Evolutionary conservation across 2,888 invertebrate genomes (phyloP), one percentile per base, ranked within the genome.

Genomic region (Spialia ferax): DNA sequence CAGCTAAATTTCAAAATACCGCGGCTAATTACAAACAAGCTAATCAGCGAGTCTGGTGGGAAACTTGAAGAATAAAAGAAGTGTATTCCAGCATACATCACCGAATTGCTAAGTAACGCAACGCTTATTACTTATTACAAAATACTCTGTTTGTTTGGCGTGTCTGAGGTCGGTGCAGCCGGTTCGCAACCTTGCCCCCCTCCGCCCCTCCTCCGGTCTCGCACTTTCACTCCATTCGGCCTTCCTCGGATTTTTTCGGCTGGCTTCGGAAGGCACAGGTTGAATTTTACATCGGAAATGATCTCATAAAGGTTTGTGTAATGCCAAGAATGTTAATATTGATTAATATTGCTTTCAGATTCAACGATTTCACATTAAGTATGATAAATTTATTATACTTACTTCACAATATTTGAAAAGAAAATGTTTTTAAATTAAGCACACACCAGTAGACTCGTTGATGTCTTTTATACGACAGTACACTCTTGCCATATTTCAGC

Each of bases 71-170:
- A 62, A 62, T 62, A 50, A 62, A 59, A 62, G 61, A 64, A 57
- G 48, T 57, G 18, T 54, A n/a, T 42, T 48, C 23, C 50, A 20
- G 45, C 59, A 67, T 67, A 67, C 61, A 67, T 61, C 67, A 62
- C 61, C 55, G 42, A 45, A 61, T 61, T 83, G 76, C 76, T 77
- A 78, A 80, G 79, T 84, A 88, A 86, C 87, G 89, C 89, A 90
- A 91, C 79, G 79, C 79, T 87, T 87, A 87, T 86, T 88, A 83
- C 83, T 82, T 85, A 87, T 91, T 92, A 90, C 92, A 85, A 90
- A 91, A 91, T 83, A 62, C 76, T 56, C 55, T 76, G 86, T 84
- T 78, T 85, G 87, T 88, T 89, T 86, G 83, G 89, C 88, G 84
- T 84, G 87, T 83, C 82, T 87, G 80, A 79, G 84, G 85, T 83